These are phyloP conservation scores for Pemphredon lugubris DNA, from an alignment of 2,888 invertebrate genomes.

Conservation along the genomic window DNA sequence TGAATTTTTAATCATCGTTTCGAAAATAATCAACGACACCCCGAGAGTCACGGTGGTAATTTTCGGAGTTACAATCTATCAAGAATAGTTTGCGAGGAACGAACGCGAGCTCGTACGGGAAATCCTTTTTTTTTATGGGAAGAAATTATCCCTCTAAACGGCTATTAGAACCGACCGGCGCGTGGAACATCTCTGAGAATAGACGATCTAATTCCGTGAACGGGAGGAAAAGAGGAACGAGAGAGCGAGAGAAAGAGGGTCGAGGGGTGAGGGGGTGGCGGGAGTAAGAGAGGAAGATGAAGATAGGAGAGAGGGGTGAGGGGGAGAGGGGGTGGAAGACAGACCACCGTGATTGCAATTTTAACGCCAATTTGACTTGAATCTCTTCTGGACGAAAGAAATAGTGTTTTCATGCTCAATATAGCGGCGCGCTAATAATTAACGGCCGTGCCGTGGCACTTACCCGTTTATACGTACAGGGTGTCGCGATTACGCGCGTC, in stretches of 20 bases:
- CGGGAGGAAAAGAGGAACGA: slow-evolving; percentile 58
- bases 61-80: slow-evolving; percentile 13
- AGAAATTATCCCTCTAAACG: slow-evolving; percentile 65
- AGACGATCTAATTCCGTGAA: slow-evolving; percentile 80
- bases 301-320: slow-evolving; percentile 37
- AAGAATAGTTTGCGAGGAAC: slow-evolving; percentile 11
- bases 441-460: slow-evolving; percentile 65
- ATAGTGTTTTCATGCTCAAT: slow-evolving; percentile 80
- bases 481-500: slow-evolving; percentile 51
- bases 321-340: slow-evolving; percentile 64
- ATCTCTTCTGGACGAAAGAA: slow-evolving; percentile 77
- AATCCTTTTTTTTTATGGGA: slow-evolving; percentile 26
- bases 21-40: no score
- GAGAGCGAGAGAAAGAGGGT: slow-evolving; percentile 33
- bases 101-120: slow-evolving; percentile 17
- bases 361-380: slow-evolving; percentile 80
- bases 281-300: slow-evolving; percentile 56
- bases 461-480: slow-evolving; percentile 50
- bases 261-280: slow-evolving; percentile 64
- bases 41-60: slow-evolving; percentile 10
- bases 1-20: no score
- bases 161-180: slow-evolving; percentile 57
- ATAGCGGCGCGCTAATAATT: slow-evolving; percentile 77
- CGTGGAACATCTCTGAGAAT: slow-evolving; percentile 75
- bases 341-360: slow-evolving; percentile 81